Base-by-base conservation (phyloP, 1,140 invertebrate species). In the Homalodisca vitripennis region DNA sequence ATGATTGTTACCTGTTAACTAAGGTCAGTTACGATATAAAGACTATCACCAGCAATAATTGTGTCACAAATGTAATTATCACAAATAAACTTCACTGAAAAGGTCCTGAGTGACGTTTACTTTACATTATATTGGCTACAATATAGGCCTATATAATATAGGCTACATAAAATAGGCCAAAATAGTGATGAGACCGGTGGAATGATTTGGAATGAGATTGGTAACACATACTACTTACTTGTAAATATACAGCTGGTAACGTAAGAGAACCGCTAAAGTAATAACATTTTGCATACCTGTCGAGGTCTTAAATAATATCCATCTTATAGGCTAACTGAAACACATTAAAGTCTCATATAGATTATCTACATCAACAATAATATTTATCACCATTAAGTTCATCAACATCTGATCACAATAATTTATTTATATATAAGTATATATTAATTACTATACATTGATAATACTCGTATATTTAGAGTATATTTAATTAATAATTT, bases 361-460 rank as follows among this genome's bases (percentile, higher is more conserved):
- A 60, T 51, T 60, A 60, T 60, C 55, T 60, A 66, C 63, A 66
- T 66, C 26, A 66, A 66, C 63, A 66, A 66, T 66, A 22, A 46
- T 66, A 66, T 46, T 66, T 66, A 66, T 66, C 63, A 66, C 63
- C 32, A 66, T 66, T 47, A 47, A 46, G 55, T 66, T 66, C 63
- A 66, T 66, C 17, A 66, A 66, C 63, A 46, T 66, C 41, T 47
- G 63, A 66, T 66, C 63, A 66, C 63, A 66, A 46, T 66, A 60
- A 60, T 46, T 66, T 66, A 66, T 64, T 64, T 64, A 51, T n/a
- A n/a, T 60, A 60, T 60, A 60, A 60, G 55, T 51, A 60, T 60
- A 60, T 60, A 60, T 60, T 41, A n/a, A 60, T 60, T 66, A 66
- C 41, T 47, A 46, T 26, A 66, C n/a, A 46, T 66, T 29, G 41